Base-by-base conservation (phyloP, 2,888 invertebrate genomes). In the Electrophaes corylata region DNA sequence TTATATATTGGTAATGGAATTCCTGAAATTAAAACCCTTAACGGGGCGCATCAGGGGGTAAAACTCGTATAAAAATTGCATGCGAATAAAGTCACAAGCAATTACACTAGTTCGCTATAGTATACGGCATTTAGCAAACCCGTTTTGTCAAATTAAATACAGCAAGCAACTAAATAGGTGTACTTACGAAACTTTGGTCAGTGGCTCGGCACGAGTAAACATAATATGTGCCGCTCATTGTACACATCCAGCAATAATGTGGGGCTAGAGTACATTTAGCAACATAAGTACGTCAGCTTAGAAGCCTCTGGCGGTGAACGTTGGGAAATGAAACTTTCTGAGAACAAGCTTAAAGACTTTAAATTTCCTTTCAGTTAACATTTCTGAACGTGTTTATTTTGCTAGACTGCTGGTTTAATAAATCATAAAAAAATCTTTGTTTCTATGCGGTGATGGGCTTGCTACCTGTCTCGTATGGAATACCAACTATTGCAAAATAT, bases 261-360 rank as follows among this genome's bases (percentile, higher is more conserved):
- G 35, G n/a, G 16, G 26, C 16, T 33, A 47, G 37, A 33, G 10
- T 23, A 37, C 29, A 43, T 14, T 29, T 48, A 33, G 19, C 23
- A 39, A 45, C 40, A 33, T 31, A 37, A 20, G 54, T 35, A 37
- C 14, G 3, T 20, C 12, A 23, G 23, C 41, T 41, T 39, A 39
- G 51, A 57, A 51, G 47, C 48, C 44, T 8, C 16, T n/a, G 8
- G 19, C 26, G 29, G 14, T 6, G 31, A 2, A 31, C 40, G 40
- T 33, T 40, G 43, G 4, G 44, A 45, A 47, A 59, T 53, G 55
- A 54, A 56, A 50, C 26, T 8, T 29, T 29, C 41, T 39, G 16
- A 18, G 53, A 18, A 45, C 39, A 37, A 35, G 31, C 23, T 44
- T 39, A 29, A 16, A 26, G 14, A 8, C n/a, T 50, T 43, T 26